Conservation (phyloP, 2,888 invertebrate species). For the Corythucha ciliata region DNA sequence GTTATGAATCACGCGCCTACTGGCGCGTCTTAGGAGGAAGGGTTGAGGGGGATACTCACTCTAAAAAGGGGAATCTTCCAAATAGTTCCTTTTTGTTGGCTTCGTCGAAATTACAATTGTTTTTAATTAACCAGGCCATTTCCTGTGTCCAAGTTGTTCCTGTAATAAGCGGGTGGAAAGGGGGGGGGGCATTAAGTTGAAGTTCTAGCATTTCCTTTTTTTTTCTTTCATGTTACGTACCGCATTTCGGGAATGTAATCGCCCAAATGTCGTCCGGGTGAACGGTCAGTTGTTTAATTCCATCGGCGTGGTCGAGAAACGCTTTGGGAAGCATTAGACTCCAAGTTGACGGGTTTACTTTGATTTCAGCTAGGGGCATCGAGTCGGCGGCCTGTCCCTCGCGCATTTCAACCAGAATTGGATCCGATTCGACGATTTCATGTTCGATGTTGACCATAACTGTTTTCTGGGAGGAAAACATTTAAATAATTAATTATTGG, state of each 20-base stretch:
- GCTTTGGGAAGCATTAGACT: slow-evolving; percentile 32
- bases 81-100: slow-evolving; percentile 36
- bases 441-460: too few species aligned
- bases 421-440: slow-evolving; percentile 17
- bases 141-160: slow-evolving; percentile 46
- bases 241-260: slow-evolving; percentile 41
- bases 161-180: slow-evolving; percentile 18
- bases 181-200: neutral
- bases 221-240: slow-evolving; percentile 33
- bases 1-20: too few species aligned
- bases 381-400: slow-evolving; percentile 24
- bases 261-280: slow-evolving; percentile 40
- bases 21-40: neutral
- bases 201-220: neutral
- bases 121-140: slow-evolving; percentile 42
- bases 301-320: slow-evolving; percentile 32
- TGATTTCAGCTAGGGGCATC: slow-evolving; percentile 33
- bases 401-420: slow-evolving; percentile 15
- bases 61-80: slow-evolving; percentile 41
- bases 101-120: slow-evolving; percentile 39
- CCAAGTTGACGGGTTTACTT: slow-evolving; percentile 30
- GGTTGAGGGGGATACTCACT: slow-evolving; percentile 33
- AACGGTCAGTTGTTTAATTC: slow-evolving; percentile 38
- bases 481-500: too few species aligned
- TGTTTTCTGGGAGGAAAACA: too few species aligned